Base-by-base conservation (phyloP, 2,113 vertebrate species). In the Hyperoodon ampullatus region DNA sequence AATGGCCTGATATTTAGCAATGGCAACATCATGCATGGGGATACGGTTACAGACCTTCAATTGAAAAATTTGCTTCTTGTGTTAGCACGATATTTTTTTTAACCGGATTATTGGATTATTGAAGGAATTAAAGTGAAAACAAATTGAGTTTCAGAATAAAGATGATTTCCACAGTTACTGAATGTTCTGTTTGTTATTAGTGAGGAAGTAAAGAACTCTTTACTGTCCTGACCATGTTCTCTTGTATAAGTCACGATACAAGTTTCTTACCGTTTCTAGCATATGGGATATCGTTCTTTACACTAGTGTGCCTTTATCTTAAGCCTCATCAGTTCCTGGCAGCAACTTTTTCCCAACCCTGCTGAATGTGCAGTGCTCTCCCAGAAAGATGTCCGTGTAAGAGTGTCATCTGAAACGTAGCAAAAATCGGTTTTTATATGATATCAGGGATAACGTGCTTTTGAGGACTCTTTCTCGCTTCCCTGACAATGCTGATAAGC, bases 101-200 rank as follows among this genome's bases (percentile, higher is more conserved):
- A 86, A 72, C 7, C 21, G 4, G 5, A 53, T 81, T 61, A 68
- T 72, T 39, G n/a, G 11, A 60, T 74, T 19, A 15, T 50, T 50
- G 15, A 60, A 28, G 13, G 10, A 53, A 68, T 23, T 50, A 63
- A 82, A 71, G 18, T 47, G 33, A 66, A 44, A 94, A 72, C 71
- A 86, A 42, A 10, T 18, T 10, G 66, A 35, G 23, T 19, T 53
- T 53, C 6, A 55, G 23, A 58, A 30, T 44, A 58, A 58, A 58
- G 55, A 58, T 7, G 33, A 70, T 21, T 39, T 35, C 26, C 44
- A 28, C 4, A 35, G 2, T 44, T 47, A 58, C 2, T 71, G 35
- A 88, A 84, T 30, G 26, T 47, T 70, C 42, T 80, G 18, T 50
- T 88, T 61, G n/a, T 58, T 80, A 23, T 72, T 89, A 65, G 55